Evolutionary conservation across 2,113 vertebrate species (phyloP).

Genomic region (Rhea americana): DNA sequence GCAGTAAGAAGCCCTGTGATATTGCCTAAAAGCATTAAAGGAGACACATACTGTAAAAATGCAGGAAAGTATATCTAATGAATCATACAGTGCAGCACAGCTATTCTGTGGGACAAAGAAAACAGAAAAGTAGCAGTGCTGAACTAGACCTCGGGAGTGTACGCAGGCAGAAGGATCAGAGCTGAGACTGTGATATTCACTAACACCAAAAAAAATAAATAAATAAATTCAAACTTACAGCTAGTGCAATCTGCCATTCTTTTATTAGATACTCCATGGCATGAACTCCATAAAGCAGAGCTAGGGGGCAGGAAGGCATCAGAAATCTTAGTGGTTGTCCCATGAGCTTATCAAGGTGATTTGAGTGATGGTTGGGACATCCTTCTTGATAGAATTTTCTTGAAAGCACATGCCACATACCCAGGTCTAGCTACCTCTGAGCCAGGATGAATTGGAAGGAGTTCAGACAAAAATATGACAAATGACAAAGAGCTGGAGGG

Average conservation of each 20-base stretch:
- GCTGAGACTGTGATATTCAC: not conserved
- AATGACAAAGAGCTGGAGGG: conserved; percentile 25
- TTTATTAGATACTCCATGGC: not conserved
- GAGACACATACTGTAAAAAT: not conserved
- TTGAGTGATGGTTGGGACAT: not conserved
- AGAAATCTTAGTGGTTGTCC: not conserved
- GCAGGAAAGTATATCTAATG: not conserved
- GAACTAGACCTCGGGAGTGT: not conserved
- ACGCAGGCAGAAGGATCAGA: not conserved
- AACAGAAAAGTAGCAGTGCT: not conserved
- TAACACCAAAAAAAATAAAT: not conserved
- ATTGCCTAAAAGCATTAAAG: not conserved
- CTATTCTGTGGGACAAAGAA: not conserved
- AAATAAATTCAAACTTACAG: not conserved
- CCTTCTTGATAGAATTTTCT: not conserved
- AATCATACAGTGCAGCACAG: not conserved
- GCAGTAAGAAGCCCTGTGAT: not conserved
- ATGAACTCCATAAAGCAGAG: not conserved
- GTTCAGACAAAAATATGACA: conserved; percentile 27
- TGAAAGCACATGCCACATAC: not conserved
- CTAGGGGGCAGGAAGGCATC: not conserved
- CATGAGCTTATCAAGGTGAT: not conserved
- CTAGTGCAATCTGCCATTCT: not conserved
- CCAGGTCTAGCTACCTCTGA: not conserved
- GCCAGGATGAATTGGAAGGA: not conserved